A percentile compares a stretch with the other conserved stretches of the same genome.
phyloP scores from a whole-genome alignment of 2,888 invertebrate species.

The Synanthedon vespiformis region DNA sequence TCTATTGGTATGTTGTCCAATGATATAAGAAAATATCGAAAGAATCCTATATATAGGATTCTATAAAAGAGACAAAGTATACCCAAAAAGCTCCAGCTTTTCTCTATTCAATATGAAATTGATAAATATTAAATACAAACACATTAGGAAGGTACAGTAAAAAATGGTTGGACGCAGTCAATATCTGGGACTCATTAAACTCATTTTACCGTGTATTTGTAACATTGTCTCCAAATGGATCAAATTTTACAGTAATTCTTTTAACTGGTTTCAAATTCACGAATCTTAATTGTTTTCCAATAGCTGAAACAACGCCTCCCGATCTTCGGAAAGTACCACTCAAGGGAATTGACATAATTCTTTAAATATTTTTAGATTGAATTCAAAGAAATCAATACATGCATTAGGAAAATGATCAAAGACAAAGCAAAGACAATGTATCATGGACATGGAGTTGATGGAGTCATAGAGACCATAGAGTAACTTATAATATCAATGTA shows the following conservation, averaged over 20 bases:
- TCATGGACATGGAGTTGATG: too few relatives aligned
- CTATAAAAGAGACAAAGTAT: background rate
- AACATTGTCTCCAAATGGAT: constrained; percentile 84
- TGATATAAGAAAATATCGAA: background rate
- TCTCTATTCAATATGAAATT: too few relatives aligned
- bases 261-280: constrained; percentile 85
- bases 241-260: constrained; percentile 82
- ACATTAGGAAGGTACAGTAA: too few relatives aligned
- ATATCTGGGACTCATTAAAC: constrained; percentile 4
- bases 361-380: constrained; percentile 14
- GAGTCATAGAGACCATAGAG: too few relatives aligned
- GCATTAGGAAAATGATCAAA: constrained; percentile 8
- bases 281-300: constrained; percentile 76
- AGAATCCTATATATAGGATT: background rate
- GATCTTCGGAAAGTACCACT: constrained; percentile 77
- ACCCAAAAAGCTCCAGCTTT: background rate
- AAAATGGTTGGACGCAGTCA: too few relatives aligned
- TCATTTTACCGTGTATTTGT: constrained; percentile 74
- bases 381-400: constrained; percentile 13
- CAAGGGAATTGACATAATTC: constrained; percentile 78
- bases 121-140: too few relatives aligned
- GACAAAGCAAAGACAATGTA: background rate
- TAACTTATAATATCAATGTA: too few relatives aligned
- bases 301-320: constrained; percentile 78
- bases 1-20: background rate